phyloP scores from a whole-genome alignment of 1,140 invertebrate species.

The Pseudomyrmex dendroicus region DNA sequence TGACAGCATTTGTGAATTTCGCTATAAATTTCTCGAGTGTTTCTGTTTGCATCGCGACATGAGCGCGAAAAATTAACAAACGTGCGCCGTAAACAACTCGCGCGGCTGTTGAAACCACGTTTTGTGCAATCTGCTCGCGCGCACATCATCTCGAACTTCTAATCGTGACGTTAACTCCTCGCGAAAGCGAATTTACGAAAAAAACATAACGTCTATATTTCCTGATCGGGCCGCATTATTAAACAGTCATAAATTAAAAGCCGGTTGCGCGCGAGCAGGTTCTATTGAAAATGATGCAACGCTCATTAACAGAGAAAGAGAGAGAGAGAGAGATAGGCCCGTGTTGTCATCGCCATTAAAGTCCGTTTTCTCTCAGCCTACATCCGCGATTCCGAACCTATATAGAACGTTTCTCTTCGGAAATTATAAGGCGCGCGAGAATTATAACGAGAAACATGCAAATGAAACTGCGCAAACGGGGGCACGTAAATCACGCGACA shows the following conservation, averaged over 20 bases:
- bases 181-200: slow-evolving; percentile 29
- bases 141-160: background rate
- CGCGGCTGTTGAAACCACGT: slow-evolving; percentile 44
- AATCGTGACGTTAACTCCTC: background rate
- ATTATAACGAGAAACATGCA: slow-evolving; percentile 32
- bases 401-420: slow-evolving; percentile 25
- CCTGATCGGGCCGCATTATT: slow-evolving; percentile 39
- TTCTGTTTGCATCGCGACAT: slow-evolving; percentile 3
- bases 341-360: slow-evolving; percentile 58
- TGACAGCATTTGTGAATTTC: background rate
- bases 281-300: slow-evolving; percentile 45
- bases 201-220: slow-evolving; percentile 21
- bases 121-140: slow-evolving; percentile 23
- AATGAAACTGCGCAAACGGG: slow-evolving; percentile 31
- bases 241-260: slow-evolving; percentile 45
- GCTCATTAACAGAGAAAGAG: slow-evolving; percentile 27
- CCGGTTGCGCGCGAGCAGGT: slow-evolving; percentile 21
- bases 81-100: slow-evolving; percentile 7
- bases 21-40: too few species aligned
- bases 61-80: slow-evolving; percentile 37
- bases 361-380: slow-evolving; percentile 18
- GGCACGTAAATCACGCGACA: slow-evolving; percentile 27
- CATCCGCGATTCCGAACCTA: slow-evolving; percentile 2
- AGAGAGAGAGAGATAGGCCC: slow-evolving; percentile 10
- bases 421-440: slow-evolving; percentile 45